These are phyloP conservation scores for Brachyalestes nurse DNA, from an alignment of 2,797 vertebrate genomes.

Conservation along the genomic window DNA sequence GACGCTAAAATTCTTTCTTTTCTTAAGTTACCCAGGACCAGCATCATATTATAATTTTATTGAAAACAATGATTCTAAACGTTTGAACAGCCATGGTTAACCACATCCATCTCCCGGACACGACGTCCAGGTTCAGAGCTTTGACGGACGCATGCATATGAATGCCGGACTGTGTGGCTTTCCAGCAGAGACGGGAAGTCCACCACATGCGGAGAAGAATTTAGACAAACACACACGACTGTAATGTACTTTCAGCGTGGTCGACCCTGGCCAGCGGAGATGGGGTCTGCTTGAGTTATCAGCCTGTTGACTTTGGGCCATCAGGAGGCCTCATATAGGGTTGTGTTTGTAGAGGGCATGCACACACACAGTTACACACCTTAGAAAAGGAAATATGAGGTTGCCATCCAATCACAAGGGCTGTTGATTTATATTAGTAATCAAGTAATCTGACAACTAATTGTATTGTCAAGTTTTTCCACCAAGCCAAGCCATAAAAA, in stretches of 20 bases:
- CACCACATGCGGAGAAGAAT: constrained; percentile 52
- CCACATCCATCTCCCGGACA: neutral
- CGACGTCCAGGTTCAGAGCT: neutral
- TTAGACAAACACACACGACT: constrained; percentile 40
- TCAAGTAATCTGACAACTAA: neutral
- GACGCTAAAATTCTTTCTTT: neutral
- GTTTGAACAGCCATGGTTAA: neutral
- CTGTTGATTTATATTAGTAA: neutral
- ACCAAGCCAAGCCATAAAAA: no score
- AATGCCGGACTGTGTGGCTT: constrained; percentile 29
- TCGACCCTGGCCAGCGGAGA: constrained; percentile 9
- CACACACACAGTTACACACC: neutral
- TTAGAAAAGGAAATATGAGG: neutral
- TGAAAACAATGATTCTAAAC: neutral
- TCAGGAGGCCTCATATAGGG: constrained; percentile 25
- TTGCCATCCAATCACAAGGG: neutral
- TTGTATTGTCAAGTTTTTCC: neutral
- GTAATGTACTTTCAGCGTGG: constrained; percentile 48
- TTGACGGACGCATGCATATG: constrained; percentile 1
- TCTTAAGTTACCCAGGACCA: no score
- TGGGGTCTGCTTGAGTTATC: constrained; percentile 41
- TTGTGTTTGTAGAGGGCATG: neutral
- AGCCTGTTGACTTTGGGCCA: constrained; percentile 33
- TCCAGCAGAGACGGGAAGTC: constrained; percentile 43
- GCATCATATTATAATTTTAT: neutral